phyloP scores from a whole-genome alignment of 2,888 invertebrate species.

The Deilephila porcellus region DNA sequence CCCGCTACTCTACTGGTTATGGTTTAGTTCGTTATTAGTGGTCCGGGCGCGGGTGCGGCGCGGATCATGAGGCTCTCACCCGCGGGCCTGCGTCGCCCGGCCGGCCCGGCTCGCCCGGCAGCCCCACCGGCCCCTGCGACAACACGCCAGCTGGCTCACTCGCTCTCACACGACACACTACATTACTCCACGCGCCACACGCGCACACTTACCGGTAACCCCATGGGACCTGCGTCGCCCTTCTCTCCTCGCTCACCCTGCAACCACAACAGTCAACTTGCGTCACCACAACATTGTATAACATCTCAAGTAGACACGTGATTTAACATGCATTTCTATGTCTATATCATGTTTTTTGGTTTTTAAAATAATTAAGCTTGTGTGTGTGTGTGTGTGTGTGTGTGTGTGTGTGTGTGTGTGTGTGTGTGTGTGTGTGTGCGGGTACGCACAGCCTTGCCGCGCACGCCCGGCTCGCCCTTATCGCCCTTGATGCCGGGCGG shows the following conservation, averaged over 20 bases:
- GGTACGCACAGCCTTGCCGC: conserved; percentile 90
- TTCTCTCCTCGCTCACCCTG: conserved; percentile 93
- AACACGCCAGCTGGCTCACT: background rate
- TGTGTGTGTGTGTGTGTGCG: background rate
- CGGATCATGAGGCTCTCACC: conserved; percentile 85
- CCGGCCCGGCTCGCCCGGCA: conserved; percentile 90
- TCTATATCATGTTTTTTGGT: too few relatives aligned
- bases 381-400: background rate
- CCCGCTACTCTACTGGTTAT: conserved; percentile 18
- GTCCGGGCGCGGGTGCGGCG: conserved; percentile 5
- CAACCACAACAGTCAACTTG: conserved; percentile 37
- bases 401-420: background rate
- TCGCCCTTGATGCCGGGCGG: conserved; percentile 94
- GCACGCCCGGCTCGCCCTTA: conserved; percentile 91
- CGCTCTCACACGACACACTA: background rate
- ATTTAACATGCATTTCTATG: too few relatives aligned
- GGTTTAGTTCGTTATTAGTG: conserved; percentile 10
- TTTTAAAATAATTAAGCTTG: too few relatives aligned
- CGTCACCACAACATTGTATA: background rate
- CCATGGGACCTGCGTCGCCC: conserved; percentile 97
- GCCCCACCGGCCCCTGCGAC: conserved; percentile 91
- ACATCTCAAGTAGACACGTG: background rate
- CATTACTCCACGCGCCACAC: background rate
- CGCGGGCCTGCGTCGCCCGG: conserved; percentile 90
- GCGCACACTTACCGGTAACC: conserved; percentile 94